A percentile compares a stretch with the other conserved stretches of the same genome.
Conservation (phyloP, 2,888 invertebrate species). For the Cerastoderma edule region DNA sequence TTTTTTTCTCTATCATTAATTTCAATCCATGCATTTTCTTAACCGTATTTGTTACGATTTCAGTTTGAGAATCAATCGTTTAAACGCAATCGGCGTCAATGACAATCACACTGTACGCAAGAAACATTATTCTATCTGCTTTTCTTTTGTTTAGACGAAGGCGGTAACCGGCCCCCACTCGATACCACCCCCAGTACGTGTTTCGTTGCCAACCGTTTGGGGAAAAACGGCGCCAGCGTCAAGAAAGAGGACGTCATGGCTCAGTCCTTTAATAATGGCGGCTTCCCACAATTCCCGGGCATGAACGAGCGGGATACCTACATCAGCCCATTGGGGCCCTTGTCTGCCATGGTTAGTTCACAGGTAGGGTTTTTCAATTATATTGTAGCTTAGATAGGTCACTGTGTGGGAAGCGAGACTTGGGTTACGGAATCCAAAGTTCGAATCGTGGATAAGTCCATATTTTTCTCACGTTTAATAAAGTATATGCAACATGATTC, state of each 20-base stretch:
- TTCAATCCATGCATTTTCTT: too few relatives aligned
- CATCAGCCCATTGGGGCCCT: conserved; percentile 40
- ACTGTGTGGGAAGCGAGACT: too few relatives aligned
- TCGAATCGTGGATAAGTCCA: too few relatives aligned
- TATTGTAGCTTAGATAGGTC: not conserved
- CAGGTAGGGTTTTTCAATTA: conserved; percentile 48
- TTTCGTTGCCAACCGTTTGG: conserved; percentile 73
- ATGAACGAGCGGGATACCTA: conserved; percentile 49
- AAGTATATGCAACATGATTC: too few relatives aligned
- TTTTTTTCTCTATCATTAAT: too few relatives aligned
- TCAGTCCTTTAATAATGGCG: conserved; percentile 48
- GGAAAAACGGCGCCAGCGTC: conserved; percentile 40
- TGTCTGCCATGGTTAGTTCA: conserved; percentile 59
- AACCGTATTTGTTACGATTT: too few relatives aligned
- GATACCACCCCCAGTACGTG: conserved; percentile 78
- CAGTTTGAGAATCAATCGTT: too few relatives aligned
- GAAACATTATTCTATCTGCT: not conserved
- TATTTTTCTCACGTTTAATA: too few relatives aligned
- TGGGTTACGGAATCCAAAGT: too few relatives aligned
- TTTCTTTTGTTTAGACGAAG: conserved; percentile 67
- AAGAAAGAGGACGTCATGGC: conserved; percentile 62
- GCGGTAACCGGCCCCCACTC: conserved; percentile 71
- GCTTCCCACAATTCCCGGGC: conserved; percentile 48
- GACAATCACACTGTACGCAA: too few relatives aligned
- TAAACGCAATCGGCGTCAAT: too few relatives aligned